Evolutionary conservation across 2,888 invertebrate genomes (phyloP).

Genomic region (Acanthosepion pharaonis): DNA sequence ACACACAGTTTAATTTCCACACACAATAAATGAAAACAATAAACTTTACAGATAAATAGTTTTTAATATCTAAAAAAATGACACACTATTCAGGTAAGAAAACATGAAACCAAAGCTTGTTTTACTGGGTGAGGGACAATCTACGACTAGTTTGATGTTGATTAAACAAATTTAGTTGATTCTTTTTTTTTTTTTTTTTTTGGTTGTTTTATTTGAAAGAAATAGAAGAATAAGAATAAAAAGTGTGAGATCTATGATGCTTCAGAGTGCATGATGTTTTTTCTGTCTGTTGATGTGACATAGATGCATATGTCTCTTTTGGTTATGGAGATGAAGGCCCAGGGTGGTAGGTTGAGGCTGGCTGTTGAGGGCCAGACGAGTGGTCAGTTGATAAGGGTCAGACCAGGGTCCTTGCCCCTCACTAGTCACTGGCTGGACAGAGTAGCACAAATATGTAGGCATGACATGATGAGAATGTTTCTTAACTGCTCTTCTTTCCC

Average conservation of each 20-base stretch:
- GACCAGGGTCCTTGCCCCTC: neutral
- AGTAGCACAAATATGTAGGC: neutral
- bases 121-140: neutral
- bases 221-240: conserved; percentile 33
- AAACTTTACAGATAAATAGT: neutral
- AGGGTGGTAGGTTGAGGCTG: conserved; percentile 33
- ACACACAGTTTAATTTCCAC: neutral
- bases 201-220: neutral
- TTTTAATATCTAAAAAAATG: conserved; percentile 24
- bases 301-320: neutral
- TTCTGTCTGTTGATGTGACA: conserved; percentile 1
- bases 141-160: neutral
- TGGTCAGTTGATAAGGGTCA: neutral
- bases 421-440: conserved; percentile 33
- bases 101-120: neutral
- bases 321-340: conserved; percentile 21
- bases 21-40: neutral
- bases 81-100: neutral
- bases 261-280: neutral
- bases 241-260: neutral
- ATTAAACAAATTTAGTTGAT: neutral
- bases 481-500: conserved; percentile 44
- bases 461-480: neutral
- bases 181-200: neutral
- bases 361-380: neutral